Conservation (phyloP, 2,113 vertebrate species). For the Noturus placidus region DNA sequence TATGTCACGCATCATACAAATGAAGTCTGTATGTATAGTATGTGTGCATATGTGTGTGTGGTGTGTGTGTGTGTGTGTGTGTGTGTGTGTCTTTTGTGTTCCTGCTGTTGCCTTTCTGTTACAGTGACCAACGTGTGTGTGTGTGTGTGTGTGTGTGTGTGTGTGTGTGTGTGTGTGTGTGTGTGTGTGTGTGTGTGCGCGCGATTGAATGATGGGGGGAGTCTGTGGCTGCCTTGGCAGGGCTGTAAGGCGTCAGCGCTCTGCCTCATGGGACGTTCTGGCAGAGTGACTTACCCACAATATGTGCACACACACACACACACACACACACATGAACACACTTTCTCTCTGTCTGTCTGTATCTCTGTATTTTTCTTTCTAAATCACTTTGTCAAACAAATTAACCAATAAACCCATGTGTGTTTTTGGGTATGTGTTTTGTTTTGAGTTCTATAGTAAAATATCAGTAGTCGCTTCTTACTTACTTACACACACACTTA, state of each 20-base stretch:
- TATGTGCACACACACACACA: slow-evolving; percentile 38
- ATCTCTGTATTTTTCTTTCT: background rate
- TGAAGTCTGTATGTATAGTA: slow-evolving; percentile 25
- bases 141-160: slow-evolving; percentile 19
- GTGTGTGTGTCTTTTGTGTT: slow-evolving; percentile 44
- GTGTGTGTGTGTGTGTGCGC: slow-evolving; percentile 25
- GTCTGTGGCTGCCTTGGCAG: slow-evolving; percentile 58
- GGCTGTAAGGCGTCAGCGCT: slow-evolving; percentile 59
- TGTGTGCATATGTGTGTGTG: background rate
- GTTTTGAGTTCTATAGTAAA: background rate
- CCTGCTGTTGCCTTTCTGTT: slow-evolving; percentile 52
- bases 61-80: slow-evolving; percentile 27
- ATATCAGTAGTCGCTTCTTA: background rate
- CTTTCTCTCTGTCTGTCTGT: background rate
- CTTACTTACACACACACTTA: too few species aligned
- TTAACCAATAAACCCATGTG: slow-evolving; percentile 6
- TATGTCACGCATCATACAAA: slow-evolving; percentile 19
- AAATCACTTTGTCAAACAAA: slow-evolving; percentile 27
- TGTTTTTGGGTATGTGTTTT: slow-evolving; percentile 19
- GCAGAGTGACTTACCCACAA: slow-evolving; percentile 57
- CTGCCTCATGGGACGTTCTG: slow-evolving; percentile 59
- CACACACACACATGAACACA: slow-evolving; percentile 31
- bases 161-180: slow-evolving; percentile 50
- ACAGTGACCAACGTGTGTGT: slow-evolving; percentile 68
- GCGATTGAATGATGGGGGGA: slow-evolving; percentile 44